Base-by-base conservation (phyloP, 2,113 vertebrate genomes). In the Psephotus haematonotus region DNA sequence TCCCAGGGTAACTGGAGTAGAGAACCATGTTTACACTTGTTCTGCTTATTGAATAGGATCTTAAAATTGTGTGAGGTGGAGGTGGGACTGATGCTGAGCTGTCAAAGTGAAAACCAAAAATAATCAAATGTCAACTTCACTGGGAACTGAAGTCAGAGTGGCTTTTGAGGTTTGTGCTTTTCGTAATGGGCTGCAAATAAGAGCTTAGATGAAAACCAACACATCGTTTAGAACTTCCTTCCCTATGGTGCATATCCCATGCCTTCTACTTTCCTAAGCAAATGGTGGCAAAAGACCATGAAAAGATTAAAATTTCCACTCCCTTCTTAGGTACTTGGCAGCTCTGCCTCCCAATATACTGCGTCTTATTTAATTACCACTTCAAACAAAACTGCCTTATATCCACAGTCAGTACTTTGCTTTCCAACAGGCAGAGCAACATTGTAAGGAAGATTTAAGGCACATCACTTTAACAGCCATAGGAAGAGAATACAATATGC, bases 31-130 rank as follows among this genome's bases (percentile, higher is more conserved):
- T 86, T 79, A 64, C 81, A 95, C 93, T 96, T 82, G 52, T 75
- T 93, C 82, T 95, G 71, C 82, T 93, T 91, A 91, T 71, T 95
- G 72, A 97, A 91, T 41, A 68, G 44, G 78, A 90, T 90, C 79
- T 87, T 85, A 82, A 90, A 93, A 93, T 67, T 70, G 31, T 27
- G 29, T 75, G 69, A 94, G 87, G 71, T 82, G 90, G 93, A 93
- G 92, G 90, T 5, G n/a, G 57, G 70, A 79, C 67, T 60, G 22
- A 14, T 43, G 47, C 71, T 28, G 68, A 85, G 81, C 47, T 92
- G 82, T 88, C 80, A 92, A 82, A 77, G 68, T 75, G n/a, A 81
- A 82, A 81, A 72, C 28, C 39, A 76, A 74, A 83, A 85, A 80
- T 96, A 92, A 92, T 52, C 3, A 2, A 91, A 77, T 33, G 71